Evolutionary conservation across 2,888 invertebrate genomes (phyloP), one percentile per base, ranked within the genome.

Genomic region (Tricholauxania praeusta): DNA sequence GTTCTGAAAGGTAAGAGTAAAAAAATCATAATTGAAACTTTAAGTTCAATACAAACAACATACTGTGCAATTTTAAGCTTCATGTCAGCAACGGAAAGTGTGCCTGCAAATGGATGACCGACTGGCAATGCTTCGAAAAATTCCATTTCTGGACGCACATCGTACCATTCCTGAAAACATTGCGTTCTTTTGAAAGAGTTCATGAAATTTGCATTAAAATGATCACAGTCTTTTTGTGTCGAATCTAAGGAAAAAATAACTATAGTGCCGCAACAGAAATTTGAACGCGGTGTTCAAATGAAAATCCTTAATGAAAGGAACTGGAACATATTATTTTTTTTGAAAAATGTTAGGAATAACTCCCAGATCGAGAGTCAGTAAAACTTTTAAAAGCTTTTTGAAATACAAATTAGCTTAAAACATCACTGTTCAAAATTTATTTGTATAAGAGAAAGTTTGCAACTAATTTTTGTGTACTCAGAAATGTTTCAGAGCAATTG

Each of bases 21-120:
- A 47, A n/a, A 52, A 66, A 14, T n/a, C 49, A 14, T 17, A 28
- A 28, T 19, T 14, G 8, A 15, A 47, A 55, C 8, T 15, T 10
- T 39, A 53, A 47, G 14, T 48, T 12, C 19, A 7, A 15, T 12
- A n/a, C 6, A 17, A 19, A 53, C 12, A 7, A 91, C 94, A 92
- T 89, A 96, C 96, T 96, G 96, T n/a, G 96, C 91, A 76, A 96
- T 89, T 83, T 95, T 91, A 6, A 96, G 88, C 86, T 96, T 96
- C 93, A 99, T 96, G 87, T 99, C 99, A 67, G 95, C 92, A 22
- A 98, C 95, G 17, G 96, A 97, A 14, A 98, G 88, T 80, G 98
- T 96, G 0, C 99, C 98, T 67, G 96, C 94, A 88, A 96, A 98
- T 0, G 98, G 97, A 89, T 99, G 99, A 15, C 96, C 94, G 5